Evolutionary conservation across 2,888 invertebrate genomes (phyloP).

Genomic region (Drosophila meridiana): DNA sequence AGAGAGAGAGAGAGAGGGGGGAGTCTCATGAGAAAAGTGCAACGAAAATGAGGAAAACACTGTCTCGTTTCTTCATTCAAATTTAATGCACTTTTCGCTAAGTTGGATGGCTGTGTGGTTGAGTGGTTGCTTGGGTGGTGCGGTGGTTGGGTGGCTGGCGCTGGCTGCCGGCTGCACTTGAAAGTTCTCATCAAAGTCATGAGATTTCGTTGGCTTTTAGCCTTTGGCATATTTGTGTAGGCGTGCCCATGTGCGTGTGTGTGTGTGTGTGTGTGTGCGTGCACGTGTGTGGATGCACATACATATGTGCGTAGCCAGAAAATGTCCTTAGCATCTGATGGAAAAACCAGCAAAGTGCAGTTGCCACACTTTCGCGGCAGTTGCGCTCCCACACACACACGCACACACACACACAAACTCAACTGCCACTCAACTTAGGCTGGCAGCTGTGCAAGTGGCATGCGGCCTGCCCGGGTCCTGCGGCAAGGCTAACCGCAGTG

Average conservation of each 20-base stretch:
- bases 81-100: slow-evolving; percentile 55
- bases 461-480: slow-evolving; percentile 1
- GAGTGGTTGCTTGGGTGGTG: neutral
- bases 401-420: neutral
- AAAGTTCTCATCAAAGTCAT: slow-evolving; percentile 66
- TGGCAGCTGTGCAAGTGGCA: slow-evolving; percentile 26
- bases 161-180: slow-evolving; percentile 42
- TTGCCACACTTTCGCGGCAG: slow-evolving; percentile 29
- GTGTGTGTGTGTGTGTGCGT: slow-evolving; percentile 7
- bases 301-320: slow-evolving; percentile 20
- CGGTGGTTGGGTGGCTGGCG: neutral
- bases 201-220: slow-evolving; percentile 47
- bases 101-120: slow-evolving; percentile 12
- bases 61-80: slow-evolving; percentile 40
- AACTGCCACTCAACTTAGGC: slow-evolving; percentile 31
- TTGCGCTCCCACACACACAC: neutral
- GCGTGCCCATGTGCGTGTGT: neutral
- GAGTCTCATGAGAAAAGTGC: slow-evolving; percentile 1
- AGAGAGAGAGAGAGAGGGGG: neutral
- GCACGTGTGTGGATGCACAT: slow-evolving; percentile 11
- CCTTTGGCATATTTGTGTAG: slow-evolving; percentile 27
- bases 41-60: slow-evolving; percentile 25
- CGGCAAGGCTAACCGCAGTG: slow-evolving; percentile 21
- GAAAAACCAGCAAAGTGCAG: slow-evolving; percentile 40
- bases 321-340: slow-evolving; percentile 31